Percentiles rank a stretch among this genome's conserved stretches.
Conservation (phyloP, 1,140 invertebrate species). For the Aphis gossypii region DNA sequence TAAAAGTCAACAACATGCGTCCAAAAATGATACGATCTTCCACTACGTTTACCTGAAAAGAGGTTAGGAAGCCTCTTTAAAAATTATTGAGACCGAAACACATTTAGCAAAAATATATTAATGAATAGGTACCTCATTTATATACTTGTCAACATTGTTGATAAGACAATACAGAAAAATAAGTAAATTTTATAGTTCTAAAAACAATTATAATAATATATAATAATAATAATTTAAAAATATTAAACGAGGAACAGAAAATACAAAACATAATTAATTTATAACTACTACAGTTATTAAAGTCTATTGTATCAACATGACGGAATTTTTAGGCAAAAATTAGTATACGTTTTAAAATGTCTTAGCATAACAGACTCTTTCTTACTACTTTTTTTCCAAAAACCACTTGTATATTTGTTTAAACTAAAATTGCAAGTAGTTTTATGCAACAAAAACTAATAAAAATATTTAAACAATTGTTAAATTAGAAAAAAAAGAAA, state of each 20-base stretch:
- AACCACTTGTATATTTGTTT: background rate
- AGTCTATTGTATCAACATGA: too few relatives aligned
- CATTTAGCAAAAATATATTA: background rate
- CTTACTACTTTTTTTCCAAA: background rate
- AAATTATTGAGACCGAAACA: background rate
- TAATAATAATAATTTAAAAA: background rate
- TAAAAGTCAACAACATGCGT: constrained; percentile 24
- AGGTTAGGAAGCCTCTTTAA: background rate
- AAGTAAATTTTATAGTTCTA: background rate
- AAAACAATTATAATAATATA: too few relatives aligned
- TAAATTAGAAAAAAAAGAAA: background rate
- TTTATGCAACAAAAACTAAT: background rate
- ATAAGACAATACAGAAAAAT: background rate
- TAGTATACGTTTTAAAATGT: background rate
- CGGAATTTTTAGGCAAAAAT: too few relatives aligned
- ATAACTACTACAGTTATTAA: background rate
- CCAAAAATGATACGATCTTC: constrained; percentile 27
- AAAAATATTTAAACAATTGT: too few relatives aligned
- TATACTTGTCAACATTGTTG: background rate
- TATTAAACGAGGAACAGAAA: background rate
- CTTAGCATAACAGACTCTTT: background rate
- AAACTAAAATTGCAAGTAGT: background rate
- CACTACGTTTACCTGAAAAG: constrained; percentile 7
- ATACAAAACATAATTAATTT: background rate
- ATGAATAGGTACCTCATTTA: background rate